Base-by-base conservation (phyloP, 2,113 vertebrate species). In the Ctenomys sociabilis region DNA sequence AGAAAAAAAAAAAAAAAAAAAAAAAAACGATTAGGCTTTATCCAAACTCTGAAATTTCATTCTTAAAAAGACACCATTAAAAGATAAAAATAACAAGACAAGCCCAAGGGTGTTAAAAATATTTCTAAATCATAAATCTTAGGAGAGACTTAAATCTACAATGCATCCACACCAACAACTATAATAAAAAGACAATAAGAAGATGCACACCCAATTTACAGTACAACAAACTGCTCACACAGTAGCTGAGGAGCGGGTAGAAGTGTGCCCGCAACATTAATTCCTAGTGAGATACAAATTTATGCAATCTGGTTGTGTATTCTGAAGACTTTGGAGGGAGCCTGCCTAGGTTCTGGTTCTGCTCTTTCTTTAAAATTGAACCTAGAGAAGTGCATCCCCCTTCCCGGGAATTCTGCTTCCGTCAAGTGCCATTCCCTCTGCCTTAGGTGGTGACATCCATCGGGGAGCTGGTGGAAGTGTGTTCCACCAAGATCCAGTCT, bases 401-500 rank as follows among this genome's bases (percentile, higher is more conserved):
- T 86, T n/a, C 35, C n/a, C 43, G 57, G 57, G 66, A 86, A 78
- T 43, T 32, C 11, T 86, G 11, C 75, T 66, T 16, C 63, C 88
- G 40, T 24, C 49, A 52, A 91, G 7, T 32, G 16, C 59, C 2
- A 11, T 45, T 28, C 13, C 26, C 73, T 30, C 35, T 97, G 49
- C 86, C 85, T 92, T 96, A 99, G 99, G 99, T 99, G 45, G 97
- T 99, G 64, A 99, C 99, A 0, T 99, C 99, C 0, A 99, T 99
- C 2, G 99, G 99, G 2, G 99, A 99, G 98, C 97, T 99, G 98
- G 99, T 99, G 96, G 99, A 99, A 98, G 98, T 99, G 98, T 99
- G 99, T 92, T 99, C 99, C 61, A 98, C 99, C 16, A 99, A 99
- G 95, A 99, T 99, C 98, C 99, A 99, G 97, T 99, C 99, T 0